Percentiles rank a stretch among this genome's conserved stretches.
Evolutionary conservation across 92 coral and sea anemone species (phyloP).

Genomic region (Bergia puertoricense): DNA sequence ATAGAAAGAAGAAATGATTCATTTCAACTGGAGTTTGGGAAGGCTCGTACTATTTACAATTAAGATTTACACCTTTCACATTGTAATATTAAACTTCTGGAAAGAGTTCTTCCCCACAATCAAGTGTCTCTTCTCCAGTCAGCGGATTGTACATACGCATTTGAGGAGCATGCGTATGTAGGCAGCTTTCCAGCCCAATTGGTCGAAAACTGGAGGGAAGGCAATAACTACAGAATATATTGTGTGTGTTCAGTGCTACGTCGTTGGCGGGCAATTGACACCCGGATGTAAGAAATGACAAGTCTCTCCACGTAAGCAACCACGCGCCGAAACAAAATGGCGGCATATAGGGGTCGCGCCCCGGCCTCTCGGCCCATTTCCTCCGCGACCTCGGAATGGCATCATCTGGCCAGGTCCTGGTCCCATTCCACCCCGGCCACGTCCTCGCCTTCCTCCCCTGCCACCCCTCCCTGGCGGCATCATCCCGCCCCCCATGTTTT

Average conservation of each 20-base stretch:
- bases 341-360: constrained; percentile 88
- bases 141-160: neutral
- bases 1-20: neutral
- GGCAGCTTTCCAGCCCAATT: neutral
- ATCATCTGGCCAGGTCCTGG: constrained; percentile 40
- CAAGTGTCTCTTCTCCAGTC: neutral
- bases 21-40: constrained; percentile 11
- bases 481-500: constrained; percentile 51
- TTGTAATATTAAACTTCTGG: neutral
- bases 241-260: neutral
- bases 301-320: constrained; percentile 90
- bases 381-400: constrained; percentile 82
- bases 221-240: neutral
- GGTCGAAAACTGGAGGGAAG: neutral
- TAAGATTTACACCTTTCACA: neutral
- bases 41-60: constrained; percentile 36
- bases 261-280: constrained; percentile 81
- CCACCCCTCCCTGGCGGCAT: constrained; percentile 81
- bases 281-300: constrained; percentile 97
- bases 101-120: neutral
- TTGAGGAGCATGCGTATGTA: neutral
- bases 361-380: constrained; percentile 90
- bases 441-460: constrained; percentile 85
- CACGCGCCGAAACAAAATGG: constrained; percentile 92
- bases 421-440: constrained; percentile 93